Percentiles rank a stretch among this genome's conserved stretches.
phyloP scores from a whole-genome alignment of 2,888 invertebrate genomes.

The Eueremaeus valkanovi region DNA sequence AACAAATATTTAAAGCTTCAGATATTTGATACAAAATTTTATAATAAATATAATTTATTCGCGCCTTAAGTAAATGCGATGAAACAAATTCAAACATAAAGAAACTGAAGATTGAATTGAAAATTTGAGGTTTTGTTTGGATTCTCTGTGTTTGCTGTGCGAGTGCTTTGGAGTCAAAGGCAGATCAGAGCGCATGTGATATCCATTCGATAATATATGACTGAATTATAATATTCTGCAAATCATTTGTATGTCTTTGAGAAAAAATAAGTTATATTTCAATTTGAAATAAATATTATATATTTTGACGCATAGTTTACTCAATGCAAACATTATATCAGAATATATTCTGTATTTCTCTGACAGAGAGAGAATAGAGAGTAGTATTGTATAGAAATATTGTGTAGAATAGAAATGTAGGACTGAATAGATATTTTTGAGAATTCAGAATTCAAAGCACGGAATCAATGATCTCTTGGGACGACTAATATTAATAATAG shows the following conservation, averaged over 20 bases:
- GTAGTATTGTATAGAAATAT: neutral
- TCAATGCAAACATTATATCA: constrained; percentile 10
- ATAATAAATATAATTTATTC: constrained; percentile 11
- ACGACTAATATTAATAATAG: constrained; percentile 25
- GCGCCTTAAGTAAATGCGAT: neutral
- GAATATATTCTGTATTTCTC: no score
- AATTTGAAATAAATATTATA: neutral
- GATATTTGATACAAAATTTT: neutral
- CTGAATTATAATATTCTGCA: neutral
- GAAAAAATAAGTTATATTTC: neutral
- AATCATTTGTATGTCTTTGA: neutral
- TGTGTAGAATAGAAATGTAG: neutral
- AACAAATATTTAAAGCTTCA: constrained; percentile 1
- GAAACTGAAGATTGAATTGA: neutral
- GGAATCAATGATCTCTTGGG: constrained; percentile 4
- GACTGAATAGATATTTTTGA: constrained; percentile 8
- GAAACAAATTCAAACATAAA: neutral
- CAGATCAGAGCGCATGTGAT: neutral
- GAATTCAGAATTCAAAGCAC: constrained; percentile 27
- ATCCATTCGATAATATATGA: neutral
- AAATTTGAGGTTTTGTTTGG: neutral
- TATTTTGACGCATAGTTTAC: neutral
- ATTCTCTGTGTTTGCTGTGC: neutral
- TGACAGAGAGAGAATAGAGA: no score
- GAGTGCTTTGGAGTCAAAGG: neutral